These are phyloP conservation scores for Drosophila aff. DNA, from an alignment of 1,140 invertebrate genomes.

Conservation along the genomic window DNA sequence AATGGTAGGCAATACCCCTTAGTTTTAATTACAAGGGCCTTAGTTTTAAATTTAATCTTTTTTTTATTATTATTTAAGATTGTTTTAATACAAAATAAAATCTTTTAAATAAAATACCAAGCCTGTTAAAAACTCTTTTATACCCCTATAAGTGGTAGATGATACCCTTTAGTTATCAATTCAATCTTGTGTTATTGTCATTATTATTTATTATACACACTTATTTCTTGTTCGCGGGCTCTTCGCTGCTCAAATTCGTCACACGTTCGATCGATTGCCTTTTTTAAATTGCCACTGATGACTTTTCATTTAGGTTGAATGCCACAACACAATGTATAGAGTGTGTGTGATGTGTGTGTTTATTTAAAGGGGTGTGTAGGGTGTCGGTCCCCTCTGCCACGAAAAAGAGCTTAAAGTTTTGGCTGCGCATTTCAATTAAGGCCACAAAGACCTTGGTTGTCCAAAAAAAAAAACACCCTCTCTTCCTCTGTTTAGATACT, in stretches of 20 bases:
- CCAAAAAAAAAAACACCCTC: conserved; percentile 8
- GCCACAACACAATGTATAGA: conserved; percentile 28
- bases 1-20: too few relatives aligned
- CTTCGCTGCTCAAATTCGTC: conserved; percentile 65
- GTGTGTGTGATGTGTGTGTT: conserved; percentile 5
- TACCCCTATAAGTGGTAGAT: neutral
- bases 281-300: conserved; percentile 77
- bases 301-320: conserved; percentile 77
- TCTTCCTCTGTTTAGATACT: conserved; percentile 7
- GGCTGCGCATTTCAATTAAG: conserved; percentile 55
- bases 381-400: neutral
- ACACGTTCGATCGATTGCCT: conserved; percentile 79
- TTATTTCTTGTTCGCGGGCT: conserved; percentile 54
- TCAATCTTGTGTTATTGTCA: conserved; percentile 44
- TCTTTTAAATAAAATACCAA: neutral
- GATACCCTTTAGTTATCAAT: conserved; percentile 27
- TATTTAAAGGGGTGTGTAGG: conserved; percentile 4
- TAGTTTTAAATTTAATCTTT: too few relatives aligned
- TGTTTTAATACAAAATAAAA: too few relatives aligned
- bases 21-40: too few relatives aligned
- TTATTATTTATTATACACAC: conserved; percentile 32
- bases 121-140: neutral
- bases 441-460: conserved; percentile 27
- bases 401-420: conserved; percentile 18
- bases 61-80: too few relatives aligned